Evolutionary conservation across 2,797 vertebrate genomes (phyloP).

Genomic region (Coilia nasus): DNA sequence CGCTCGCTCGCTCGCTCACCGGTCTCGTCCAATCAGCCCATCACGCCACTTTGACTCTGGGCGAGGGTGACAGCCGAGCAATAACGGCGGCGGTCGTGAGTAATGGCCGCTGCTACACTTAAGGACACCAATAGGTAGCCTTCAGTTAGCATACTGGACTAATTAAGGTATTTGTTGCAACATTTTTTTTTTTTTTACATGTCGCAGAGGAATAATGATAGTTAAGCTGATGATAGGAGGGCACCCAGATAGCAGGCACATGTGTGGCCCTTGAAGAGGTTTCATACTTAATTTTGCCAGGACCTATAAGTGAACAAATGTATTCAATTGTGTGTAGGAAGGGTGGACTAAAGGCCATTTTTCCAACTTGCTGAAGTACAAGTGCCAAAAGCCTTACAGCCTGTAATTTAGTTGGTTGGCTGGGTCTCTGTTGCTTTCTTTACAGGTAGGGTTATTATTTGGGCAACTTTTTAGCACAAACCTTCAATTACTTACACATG

Average conservation of each 20-base stretch:
- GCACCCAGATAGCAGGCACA: not conserved
- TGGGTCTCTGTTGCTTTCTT: not conserved
- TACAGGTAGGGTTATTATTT: not conserved
- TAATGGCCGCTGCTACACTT: conserved; percentile 36
- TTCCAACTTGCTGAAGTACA: not conserved
- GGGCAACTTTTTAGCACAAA: not conserved
- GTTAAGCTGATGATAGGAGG: not conserved
- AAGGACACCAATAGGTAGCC: conserved; percentile 46
- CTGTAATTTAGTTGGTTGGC: not conserved
- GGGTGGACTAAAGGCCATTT: not conserved
- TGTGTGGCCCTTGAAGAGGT: not conserved
- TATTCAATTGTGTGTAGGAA: not conserved
- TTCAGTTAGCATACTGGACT: not conserved
- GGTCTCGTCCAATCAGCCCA: conserved; percentile 68
- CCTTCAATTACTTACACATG: not conserved
- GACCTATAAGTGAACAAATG: not conserved
- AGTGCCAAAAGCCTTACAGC: not conserved
- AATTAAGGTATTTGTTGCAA: not conserved
- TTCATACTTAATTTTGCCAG: not conserved
- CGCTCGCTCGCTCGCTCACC: conserved; percentile 39
- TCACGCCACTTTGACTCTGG: conserved; percentile 56
- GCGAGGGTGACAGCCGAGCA: conserved; percentile 63
- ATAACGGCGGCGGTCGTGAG: conserved; percentile 60
- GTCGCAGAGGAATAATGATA: not conserved
- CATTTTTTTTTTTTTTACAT: not conserved